Percentiles rank a stretch among this genome's conserved stretches.
These are phyloP conservation scores for Papilio polytes DNA, from an alignment of 1,140 invertebrate species.

Conservation along the genomic window DNA sequence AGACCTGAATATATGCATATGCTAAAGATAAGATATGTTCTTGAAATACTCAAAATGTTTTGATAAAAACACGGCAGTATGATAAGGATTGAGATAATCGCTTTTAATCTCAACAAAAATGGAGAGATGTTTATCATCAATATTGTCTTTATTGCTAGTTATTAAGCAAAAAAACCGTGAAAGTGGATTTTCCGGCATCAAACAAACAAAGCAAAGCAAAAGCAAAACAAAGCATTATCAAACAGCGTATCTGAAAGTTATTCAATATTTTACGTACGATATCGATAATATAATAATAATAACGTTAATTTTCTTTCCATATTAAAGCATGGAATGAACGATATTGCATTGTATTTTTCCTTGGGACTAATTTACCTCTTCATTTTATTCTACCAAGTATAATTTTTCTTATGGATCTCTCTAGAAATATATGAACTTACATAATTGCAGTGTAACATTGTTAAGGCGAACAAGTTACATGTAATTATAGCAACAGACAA, in stretches of 20 bases:
- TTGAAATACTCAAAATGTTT: constrained; percentile 2
- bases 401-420: neutral
- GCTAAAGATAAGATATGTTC: neutral
- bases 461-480: neutral
- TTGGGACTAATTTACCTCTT: neutral
- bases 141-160: neutral
- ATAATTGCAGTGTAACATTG: neutral
- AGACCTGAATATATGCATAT: neutral
- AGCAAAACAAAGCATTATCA: too few relatives aligned
- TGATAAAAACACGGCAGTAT: neutral
- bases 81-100: constrained; percentile 9
- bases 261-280: neutral
- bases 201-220: too few relatives aligned
- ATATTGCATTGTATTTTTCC: neutral
- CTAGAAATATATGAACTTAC: neutral
- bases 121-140: neutral
- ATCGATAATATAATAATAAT: neutral
- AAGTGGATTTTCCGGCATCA: neutral
- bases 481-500: constrained; percentile 2
- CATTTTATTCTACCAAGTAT: neutral
- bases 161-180: neutral
- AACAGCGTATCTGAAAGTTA: neutral
- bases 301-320: neutral
- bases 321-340: neutral
- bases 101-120: neutral